Base-by-base conservation (phyloP, 2,113 vertebrate genomes). In the Notiomystis cincta region DNA sequence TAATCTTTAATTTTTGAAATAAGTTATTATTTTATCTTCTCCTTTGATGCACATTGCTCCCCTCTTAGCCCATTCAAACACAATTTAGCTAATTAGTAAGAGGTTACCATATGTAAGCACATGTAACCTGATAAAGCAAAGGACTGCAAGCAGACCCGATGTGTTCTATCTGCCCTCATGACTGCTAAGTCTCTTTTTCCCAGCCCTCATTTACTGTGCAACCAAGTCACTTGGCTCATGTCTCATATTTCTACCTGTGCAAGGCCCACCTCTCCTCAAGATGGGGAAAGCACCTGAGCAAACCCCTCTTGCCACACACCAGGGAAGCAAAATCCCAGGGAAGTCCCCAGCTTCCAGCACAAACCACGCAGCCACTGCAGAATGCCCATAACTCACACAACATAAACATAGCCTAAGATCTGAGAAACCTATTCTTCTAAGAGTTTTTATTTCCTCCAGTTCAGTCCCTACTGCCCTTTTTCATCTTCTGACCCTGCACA, bases 21-120 rank as follows among this genome's bases (percentile, higher is more conserved):
- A 23, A 40, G 25, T 6, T 13, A 38, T 35, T 47, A 28, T 44
- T 84, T 87, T 40, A 31, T 23, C 35, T 79, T 90, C 51, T 88
- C 17, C 25, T 82, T 71, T 86, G 57, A 50, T 51, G 40, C 69
- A 35, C 8, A 16, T 47, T 33, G 40, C 11, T 69, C 6, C 4
- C 9, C 28, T 76, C n/a, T 69, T 48, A 27, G 19, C 21, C 16
- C 20, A 11, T 17, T 81, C 64, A 61, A 84, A 22, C 20, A n/a
- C 3, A 1, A 22, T 20, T 61, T 44, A 61, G 56, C 47, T 85
- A n/a, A 79, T 57, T 61, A 94, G 19, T 28, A 57, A 20, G 35
- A 67, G 18, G 19, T 40, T n/a, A 61, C 37, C 1, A 1, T 51
- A 30, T 0, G 0, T 28, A 57, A 75, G 47, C 2, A 5, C 13